Evolutionary conservation across 2,797 vertebrate genomes (phyloP), one percentile per base, ranked within the genome.

Genomic region (Octomys mimax): DNA sequence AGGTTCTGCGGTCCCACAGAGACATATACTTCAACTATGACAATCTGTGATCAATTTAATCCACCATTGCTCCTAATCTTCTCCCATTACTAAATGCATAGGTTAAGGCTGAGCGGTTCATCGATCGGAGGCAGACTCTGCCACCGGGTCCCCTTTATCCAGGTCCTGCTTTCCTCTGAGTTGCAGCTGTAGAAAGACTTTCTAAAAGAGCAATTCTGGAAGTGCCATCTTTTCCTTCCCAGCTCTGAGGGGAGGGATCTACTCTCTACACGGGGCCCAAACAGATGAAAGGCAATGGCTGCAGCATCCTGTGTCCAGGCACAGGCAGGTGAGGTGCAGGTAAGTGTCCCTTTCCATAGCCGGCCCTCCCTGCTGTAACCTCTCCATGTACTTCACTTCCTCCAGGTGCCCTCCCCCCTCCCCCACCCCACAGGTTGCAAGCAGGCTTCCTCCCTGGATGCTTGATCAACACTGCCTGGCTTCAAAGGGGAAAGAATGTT

Each of bases 221-320:
- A 42, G 54, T 6, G 12, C 42, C 70, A 42, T 16, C 1, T 0
- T n/a, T 19, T 57, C 79, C 16, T 42, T 18, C 26, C 8, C 0
- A 31, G 33, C 49, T 6, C n/a, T 3, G 36, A 42, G 31, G 36
- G 49, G 39, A 33, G 31, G 81, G 6, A 31, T 8, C 88, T 42
- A 0, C 24, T 46, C 16, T 31, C 28, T 42, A 21, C 1, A 0
- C 0, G 0, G 0, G 42, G 16, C 64, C 9, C 54, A 64, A 26
- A 54, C 9, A 12, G 52, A 39, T 0, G 2, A 49, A 13, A 61
- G 16, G 13, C 26, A 5, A 24, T 0, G 10, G 42, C 6, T 8
- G 4, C 5, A 12, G 33, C 59, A 57, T 21, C 78, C 52, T 1
- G 13, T 2, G 28, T n/a, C 62, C 33, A 9, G 31, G 66, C 0